phyloP scores from a whole-genome alignment of 2,797 vertebrate species.

The Micrastur ruficollis region DNA sequence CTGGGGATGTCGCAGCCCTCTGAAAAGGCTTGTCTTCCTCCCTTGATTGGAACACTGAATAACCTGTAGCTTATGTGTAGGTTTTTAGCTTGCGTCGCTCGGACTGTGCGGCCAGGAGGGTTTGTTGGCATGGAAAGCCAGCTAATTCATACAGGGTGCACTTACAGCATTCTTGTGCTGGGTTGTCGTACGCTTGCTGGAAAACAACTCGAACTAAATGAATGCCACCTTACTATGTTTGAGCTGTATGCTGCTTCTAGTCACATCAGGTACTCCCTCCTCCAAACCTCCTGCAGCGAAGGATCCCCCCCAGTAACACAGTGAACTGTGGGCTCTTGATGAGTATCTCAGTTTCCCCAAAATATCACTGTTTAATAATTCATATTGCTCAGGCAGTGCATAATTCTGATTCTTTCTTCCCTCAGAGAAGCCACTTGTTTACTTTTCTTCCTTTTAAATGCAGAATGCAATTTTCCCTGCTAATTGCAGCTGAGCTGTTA shows the following conservation, averaged over 20 bases:
- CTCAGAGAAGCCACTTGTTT: neutral
- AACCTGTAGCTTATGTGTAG: neutral
- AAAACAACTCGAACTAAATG: neutral
- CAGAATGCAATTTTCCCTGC: neutral
- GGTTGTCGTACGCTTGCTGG: neutral
- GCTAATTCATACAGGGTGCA: neutral
- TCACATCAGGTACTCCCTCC: neutral
- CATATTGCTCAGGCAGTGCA: neutral
- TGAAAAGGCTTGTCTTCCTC: slow-evolving; percentile 12
- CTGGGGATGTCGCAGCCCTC: neutral
- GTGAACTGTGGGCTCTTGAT: neutral
- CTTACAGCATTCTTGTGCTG: neutral
- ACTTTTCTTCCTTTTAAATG: neutral
- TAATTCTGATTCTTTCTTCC: neutral
- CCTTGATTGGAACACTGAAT: neutral
- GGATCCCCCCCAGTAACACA: neutral
- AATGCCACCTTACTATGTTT: neutral
- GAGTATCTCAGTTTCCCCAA: neutral
- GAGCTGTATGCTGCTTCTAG: neutral
- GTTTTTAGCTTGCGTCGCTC: neutral
- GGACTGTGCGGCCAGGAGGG: neutral
- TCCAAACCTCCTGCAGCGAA: neutral
- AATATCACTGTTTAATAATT: neutral
- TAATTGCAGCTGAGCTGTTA: neutral
- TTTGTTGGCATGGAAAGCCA: neutral